These are phyloP conservation scores for Buceros bicornis DNA, from an alignment of 2,797 vertebrate species.

Conservation along the genomic window DNA sequence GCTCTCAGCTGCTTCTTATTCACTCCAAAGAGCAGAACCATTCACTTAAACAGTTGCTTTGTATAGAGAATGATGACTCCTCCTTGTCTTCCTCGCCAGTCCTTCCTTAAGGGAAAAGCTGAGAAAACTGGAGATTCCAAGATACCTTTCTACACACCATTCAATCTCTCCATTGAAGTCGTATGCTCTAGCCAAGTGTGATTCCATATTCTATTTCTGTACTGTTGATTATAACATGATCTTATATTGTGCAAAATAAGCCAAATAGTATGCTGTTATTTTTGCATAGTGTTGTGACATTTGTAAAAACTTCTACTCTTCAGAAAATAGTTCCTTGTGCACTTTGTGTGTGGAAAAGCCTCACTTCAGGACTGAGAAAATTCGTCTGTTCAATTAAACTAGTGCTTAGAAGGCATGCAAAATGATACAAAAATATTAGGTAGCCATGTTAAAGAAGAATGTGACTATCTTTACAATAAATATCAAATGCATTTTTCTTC, in stretches of 20 bases:
- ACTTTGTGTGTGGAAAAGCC: background rate
- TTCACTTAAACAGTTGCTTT: background rate
- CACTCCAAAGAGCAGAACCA: background rate
- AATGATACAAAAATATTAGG: background rate
- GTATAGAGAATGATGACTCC: background rate
- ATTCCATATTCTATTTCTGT: background rate
- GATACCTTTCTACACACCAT: background rate
- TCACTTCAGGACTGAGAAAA: background rate
- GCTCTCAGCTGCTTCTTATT: background rate
- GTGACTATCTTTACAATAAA: background rate
- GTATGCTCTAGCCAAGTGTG: background rate
- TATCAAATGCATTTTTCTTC: background rate
- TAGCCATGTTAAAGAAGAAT: background rate
- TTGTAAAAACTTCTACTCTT: background rate
- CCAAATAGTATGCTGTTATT: background rate
- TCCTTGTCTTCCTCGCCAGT: background rate
- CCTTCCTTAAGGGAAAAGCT: background rate
- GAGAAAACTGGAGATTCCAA: background rate
- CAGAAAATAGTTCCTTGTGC: background rate
- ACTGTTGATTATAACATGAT: background rate
- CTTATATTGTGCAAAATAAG: background rate
- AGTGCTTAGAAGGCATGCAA: background rate
- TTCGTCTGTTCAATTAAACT: background rate
- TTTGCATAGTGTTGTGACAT: background rate
- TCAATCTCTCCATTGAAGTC: background rate